Evolutionary conservation across 2,797 vertebrate genomes (phyloP), one percentile per base, ranked within the genome.

Genomic region (Danio albolineatus): DNA sequence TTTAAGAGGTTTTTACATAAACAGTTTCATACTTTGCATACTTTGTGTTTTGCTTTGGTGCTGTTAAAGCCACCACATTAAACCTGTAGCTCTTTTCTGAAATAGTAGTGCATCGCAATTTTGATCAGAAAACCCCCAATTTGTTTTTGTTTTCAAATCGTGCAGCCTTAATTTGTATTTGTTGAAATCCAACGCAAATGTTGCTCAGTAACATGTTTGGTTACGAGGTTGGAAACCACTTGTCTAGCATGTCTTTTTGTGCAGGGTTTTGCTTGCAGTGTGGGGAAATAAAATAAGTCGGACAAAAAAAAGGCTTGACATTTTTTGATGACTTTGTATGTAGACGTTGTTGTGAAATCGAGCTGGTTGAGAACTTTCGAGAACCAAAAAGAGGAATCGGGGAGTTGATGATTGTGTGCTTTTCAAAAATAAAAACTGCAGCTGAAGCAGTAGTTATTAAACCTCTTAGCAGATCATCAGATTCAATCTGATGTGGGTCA

Each of bases 361-460:
- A 43, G 46, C 39, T 48, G 14, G 6, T 77, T 14, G 2, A 48
- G 7, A 43, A 56, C 49, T 51, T 70, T 57, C 28, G 36, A 70
- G 77, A 79, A 79, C 17, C 64, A 44, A 64, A 79, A 79, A 64
- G 69, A 53, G 77, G 67, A 79, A 71, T 39, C 17, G 62, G 44
- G 46, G 62, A 76, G 13, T 69, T 39, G 75, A 59, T 19, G 48
- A 73, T 64, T 61, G 17, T 51, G 44, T 39, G 53, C 28, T 59
- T 61, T 78, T 19, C 19, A 36, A 46, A 79, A 46, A 57, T 72
- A 48, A 36, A 76, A n/a, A 17, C 41, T 57, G 41, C 72, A 16
- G 12, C 17, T n/a, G 1, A 60, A 73, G 56, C 62, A 38, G 51
- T 56, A 46, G 14, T 65, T 56, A 66, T 28, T 43, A 56, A 66